Evolutionary conservation across 2,113 vertebrate genomes (phyloP).

Genomic region (Pyrgilauda ruficollis): DNA sequence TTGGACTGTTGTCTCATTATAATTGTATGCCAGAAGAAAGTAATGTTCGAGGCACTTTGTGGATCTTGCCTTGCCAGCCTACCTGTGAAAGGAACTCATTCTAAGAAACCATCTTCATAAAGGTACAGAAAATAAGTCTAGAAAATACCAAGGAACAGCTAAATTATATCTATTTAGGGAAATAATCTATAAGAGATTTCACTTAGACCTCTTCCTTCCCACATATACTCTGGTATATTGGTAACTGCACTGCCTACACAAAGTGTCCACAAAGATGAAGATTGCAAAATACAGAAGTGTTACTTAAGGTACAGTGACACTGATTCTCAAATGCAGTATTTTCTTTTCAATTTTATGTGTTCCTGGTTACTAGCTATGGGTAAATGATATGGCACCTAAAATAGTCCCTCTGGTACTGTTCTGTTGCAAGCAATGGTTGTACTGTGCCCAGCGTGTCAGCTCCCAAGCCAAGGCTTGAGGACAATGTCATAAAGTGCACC

Average conservation of each 20-base stretch:
- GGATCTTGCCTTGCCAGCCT: not conserved
- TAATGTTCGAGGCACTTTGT: not conserved
- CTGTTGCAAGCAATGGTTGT: not conserved
- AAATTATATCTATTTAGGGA: not conserved
- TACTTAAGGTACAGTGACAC: not conserved
- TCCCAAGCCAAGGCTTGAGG: not conserved
- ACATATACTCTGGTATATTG: not conserved
- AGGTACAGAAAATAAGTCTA: not conserved
- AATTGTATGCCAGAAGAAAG: not conserved
- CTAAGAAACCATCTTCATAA: not conserved
- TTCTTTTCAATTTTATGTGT: not conserved
- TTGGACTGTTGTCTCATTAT: not conserved
- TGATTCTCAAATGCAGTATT: not conserved
- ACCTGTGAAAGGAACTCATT: not conserved
- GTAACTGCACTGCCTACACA: not conserved
- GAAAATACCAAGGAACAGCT: not conserved
- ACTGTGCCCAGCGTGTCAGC: accelerated
- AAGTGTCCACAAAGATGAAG: not conserved
- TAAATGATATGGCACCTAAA: not conserved
- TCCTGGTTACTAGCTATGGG: not conserved
- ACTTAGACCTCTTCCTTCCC: not conserved
- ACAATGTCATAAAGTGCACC: not conserved
- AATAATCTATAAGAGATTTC: not conserved
- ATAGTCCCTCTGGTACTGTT: not conserved
- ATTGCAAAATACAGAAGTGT: not conserved